These are phyloP conservation scores for Argopecten irradians DNA, from an alignment of 1,140 invertebrate species.

Conservation along the genomic window DNA sequence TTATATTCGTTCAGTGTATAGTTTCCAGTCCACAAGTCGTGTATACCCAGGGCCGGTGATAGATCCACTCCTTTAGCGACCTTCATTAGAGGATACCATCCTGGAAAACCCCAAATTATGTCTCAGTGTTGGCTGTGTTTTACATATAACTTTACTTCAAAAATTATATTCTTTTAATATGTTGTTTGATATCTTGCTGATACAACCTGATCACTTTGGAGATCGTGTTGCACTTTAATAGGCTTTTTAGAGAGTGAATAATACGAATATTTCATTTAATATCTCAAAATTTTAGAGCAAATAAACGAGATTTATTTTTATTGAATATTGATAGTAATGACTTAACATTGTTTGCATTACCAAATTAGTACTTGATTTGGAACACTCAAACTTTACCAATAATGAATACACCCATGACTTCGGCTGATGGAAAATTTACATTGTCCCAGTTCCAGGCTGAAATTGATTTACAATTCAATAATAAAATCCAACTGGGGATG, in stretches of 20 bases:
- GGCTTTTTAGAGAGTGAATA: background rate
- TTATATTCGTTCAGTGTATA: slow-evolving; percentile 46
- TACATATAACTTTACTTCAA: too few relatives aligned
- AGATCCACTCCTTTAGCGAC: slow-evolving; percentile 40
- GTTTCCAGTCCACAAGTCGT: slow-evolving; percentile 44
- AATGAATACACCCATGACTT: slow-evolving; percentile 43
- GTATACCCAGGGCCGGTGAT: slow-evolving; percentile 24
- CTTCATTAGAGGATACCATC: slow-evolving; percentile 46
- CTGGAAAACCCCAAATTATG: slow-evolving; percentile 15
- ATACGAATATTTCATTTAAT: too few relatives aligned
- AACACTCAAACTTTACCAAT: slow-evolving; percentile 33
- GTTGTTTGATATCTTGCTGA: too few relatives aligned
- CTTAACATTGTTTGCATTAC: too few relatives aligned
- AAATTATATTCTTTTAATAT: too few relatives aligned
- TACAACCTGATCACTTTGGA: background rate
- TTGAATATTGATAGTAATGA: too few relatives aligned
- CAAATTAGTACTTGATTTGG: background rate
- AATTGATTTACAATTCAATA: too few relatives aligned
- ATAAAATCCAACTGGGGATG: too few relatives aligned
- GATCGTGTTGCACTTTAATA: background rate
- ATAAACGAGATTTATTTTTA: too few relatives aligned
- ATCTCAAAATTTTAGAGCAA: background rate
- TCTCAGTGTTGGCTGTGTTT: background rate
- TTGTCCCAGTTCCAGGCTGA: slow-evolving; percentile 42
- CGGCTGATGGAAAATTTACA: slow-evolving; percentile 38